These are phyloP conservation scores for Onchidella celtica DNA, from an alignment of 2,888 invertebrate genomes.

Conservation along the genomic window DNA sequence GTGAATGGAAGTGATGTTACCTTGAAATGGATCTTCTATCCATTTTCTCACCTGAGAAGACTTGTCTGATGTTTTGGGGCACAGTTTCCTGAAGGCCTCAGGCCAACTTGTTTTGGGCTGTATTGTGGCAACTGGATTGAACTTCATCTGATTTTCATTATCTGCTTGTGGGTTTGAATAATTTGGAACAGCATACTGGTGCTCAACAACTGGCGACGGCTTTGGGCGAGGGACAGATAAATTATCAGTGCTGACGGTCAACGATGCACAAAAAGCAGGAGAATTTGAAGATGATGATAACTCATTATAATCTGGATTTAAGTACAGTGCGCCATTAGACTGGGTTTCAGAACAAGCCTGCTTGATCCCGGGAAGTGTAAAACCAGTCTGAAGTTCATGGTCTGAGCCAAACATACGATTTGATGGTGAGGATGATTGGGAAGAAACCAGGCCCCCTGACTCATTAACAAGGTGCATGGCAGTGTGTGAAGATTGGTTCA, in stretches of 20 bases:
- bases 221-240: not conserved
- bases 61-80: slow-evolving; percentile 30
- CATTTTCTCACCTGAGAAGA: slow-evolving; percentile 46
- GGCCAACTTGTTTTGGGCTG: not conserved
- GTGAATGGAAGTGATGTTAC: slow-evolving; percentile 16
- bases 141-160: not conserved
- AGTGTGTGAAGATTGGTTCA: not conserved
- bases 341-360: not conserved
- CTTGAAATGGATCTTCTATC: slow-evolving; percentile 23
- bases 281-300: not conserved
- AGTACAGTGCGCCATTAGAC: not conserved
- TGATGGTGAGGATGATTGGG: not conserved
- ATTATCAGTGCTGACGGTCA: not conserved
- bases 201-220: slow-evolving; percentile 27
- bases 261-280: not conserved
- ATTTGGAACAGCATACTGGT: slow-evolving; percentile 22
- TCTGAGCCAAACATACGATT: slow-evolving; percentile 4
- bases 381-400: slow-evolving; percentile 9
- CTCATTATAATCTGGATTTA: not conserved
- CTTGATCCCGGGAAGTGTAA: slow-evolving; percentile 7
- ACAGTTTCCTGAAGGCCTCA: slow-evolving; percentile 11
- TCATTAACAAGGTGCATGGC: not conserved
- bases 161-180: not conserved
- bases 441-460: not conserved
- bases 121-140: not conserved